Base-by-base conservation (phyloP, 2,797 vertebrate genomes). In the Scarus forsteni region DNA sequence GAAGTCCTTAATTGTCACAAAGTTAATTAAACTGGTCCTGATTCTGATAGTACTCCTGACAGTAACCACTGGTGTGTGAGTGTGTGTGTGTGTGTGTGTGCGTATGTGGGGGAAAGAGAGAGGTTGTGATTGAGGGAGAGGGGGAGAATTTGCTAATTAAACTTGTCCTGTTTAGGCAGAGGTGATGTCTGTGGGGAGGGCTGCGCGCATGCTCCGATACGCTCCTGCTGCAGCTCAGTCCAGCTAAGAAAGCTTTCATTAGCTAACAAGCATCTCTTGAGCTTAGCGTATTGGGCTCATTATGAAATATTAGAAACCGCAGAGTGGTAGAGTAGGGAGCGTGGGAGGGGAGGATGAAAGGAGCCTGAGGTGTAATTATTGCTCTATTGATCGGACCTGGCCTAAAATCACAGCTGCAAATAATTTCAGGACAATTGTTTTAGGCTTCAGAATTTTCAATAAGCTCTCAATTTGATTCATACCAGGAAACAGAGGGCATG, bases 21-120 rank as follows among this genome's bases (percentile, higher is more conserved):
- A 91, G 88, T 91, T 92, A 93, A 93, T 93, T 92, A 93, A 92
- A 91, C 75, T 70, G 87, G 85, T 88, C 74, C 84, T 78, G 83
- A 79, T 86, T 88, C 72, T 81, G 87, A 91, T 90, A 87, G 86
- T 70, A 78, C 82, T 87, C 85, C 73, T 82, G 86, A 91, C 81
- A 72, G 85, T 77, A 85, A 56, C 74, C 74, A 67, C 59, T 70
- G 60, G 66, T 70, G 69, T 73, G 70, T 69, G 60, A 8, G 74
- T 58, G 49, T 57, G 55, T 54, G 55, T 53, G 74, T 58, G 49
- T 57, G 55, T 54, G 55, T n/a, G 54, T 60, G 58, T 53, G 60
- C 35, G 54, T 61, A 45, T 55, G 55, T 42, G 38, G 44, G 14
- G 16, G 45, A 19, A 10, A 12, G 49, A 42, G 45, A 42, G 76